Conservation (phyloP, 92 coral and sea anemone species). For the Parazoanthus darwini region DNA sequence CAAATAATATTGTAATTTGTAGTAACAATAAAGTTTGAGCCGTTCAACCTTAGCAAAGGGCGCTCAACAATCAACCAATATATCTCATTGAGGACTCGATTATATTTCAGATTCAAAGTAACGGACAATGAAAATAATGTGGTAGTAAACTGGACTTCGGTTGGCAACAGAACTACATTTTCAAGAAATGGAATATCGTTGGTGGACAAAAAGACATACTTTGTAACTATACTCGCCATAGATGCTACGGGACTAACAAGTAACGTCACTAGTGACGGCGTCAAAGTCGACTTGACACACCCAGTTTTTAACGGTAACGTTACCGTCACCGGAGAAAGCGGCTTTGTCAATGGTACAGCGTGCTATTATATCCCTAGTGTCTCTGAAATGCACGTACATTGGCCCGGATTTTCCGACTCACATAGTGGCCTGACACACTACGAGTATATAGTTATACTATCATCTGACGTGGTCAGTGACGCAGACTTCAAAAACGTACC, state of each 20-base stretch:
- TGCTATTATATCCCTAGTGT: slow-evolving; percentile 65
- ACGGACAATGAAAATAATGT: slow-evolving; percentile 48
- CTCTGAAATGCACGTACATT: slow-evolving; percentile 57
- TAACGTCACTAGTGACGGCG: slow-evolving; percentile 75
- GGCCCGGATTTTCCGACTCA: slow-evolving; percentile 83
- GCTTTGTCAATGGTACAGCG: slow-evolving; percentile 55
- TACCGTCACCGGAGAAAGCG: slow-evolving; percentile 64
- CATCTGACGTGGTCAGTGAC: slow-evolving; percentile 35
- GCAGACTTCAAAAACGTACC: slow-evolving; percentile 69
- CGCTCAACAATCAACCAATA: too few relatives aligned
- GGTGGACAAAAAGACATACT: slow-evolving; percentile 62
- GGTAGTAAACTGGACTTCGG: slow-evolving; percentile 76
- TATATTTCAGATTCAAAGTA: slow-evolving; percentile 57
- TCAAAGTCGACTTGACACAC: slow-evolving; percentile 74
- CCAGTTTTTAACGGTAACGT: slow-evolving; percentile 85
- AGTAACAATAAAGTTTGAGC: too few relatives aligned
- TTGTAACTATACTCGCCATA: slow-evolving; percentile 72
- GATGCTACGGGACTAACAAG: slow-evolving; percentile 73
- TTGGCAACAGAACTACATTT: slow-evolving; percentile 65
- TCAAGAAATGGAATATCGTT: slow-evolving; percentile 58
- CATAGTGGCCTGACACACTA: slow-evolving; percentile 78
- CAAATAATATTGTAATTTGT: too few relatives aligned
- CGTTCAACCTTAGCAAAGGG: too few relatives aligned
- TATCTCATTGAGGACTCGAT: neutral
- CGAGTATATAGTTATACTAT: slow-evolving; percentile 68